Base-by-base conservation (phyloP, 2,113 vertebrate genomes). In the Esox niger region DNA sequence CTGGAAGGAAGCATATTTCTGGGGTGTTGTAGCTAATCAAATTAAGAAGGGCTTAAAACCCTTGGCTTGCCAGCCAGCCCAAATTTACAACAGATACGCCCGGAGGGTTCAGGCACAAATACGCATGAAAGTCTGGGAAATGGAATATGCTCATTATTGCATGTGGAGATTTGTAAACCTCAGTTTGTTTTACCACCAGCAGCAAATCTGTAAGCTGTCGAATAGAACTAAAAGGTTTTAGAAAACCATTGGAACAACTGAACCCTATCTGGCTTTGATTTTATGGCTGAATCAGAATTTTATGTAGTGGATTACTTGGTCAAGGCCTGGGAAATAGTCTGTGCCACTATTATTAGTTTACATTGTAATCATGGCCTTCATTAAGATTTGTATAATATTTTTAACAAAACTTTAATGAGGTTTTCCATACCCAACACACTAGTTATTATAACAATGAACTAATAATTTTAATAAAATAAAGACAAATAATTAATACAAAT, bases 71-170 rank as follows among this genome's bases (percentile, higher is more conserved):
- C 38, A 17, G 4, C 65, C 25, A 64, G 60, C 49, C 64, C 57
- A 63, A 54, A 73, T 60, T 29, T 27, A 61, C 55, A 11, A 33
- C 32, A 46, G 71, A 67, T 52, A 43, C 17, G 43, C 43, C 58
- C 4, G 35, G 13, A 61, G 68, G 52, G 38, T 26, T 20, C 8
- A 61, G 55, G 32, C 56, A 43, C 54, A 27, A 64, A 47, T 33
- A 62, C 49, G 43, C 35, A 17, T 25, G 46, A 65, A 26, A 35
- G 54, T 25, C 58, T 15, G 5, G 13, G 38, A 43, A 2, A 43
- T 9, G 52, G 60, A 60, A 55, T 69, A 62, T n/a, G 57, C 71
- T 64, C 65, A 68, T 66, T 75, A 69, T 20, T 31, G 46, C 6
- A 26, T 30, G 43, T 52, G 43, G 38, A 31, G n/a, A 66, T 61